These are phyloP conservation scores for Proctacanthus coquilletti DNA, from an alignment of 1,140 invertebrate species.

Conservation along the genomic window DNA sequence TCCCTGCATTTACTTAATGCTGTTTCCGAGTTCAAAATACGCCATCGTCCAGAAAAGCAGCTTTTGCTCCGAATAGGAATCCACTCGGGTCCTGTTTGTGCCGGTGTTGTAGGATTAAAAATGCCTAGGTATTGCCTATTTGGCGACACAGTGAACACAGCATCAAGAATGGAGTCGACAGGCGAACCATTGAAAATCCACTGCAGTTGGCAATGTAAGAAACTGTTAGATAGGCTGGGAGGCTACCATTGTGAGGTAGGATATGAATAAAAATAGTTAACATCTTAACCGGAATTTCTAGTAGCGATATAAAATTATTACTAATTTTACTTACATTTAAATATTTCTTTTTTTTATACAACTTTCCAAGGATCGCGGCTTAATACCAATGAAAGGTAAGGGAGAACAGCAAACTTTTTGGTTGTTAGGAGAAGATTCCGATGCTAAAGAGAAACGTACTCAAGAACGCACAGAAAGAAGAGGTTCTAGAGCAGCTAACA, in stretches of 20 bases:
- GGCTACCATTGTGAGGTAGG: slow-evolving; percentile 44
- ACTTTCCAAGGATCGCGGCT: slow-evolving; percentile 53
- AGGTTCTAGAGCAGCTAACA: slow-evolving; percentile 20
- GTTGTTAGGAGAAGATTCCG: slow-evolving; percentile 59
- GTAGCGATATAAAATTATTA: neutral
- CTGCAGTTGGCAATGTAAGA: slow-evolving; percentile 59
- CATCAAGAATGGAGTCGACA: slow-evolving; percentile 86
- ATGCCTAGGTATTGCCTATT: slow-evolving; percentile 94
- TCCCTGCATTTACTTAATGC: slow-evolving; percentile 69
- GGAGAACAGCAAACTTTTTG: slow-evolving; percentile 74
- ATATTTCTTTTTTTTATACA: neutral
- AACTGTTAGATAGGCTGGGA: slow-evolving; percentile 55
- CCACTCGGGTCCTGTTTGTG: slow-evolving; percentile 59
- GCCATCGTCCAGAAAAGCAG: slow-evolving; percentile 69
- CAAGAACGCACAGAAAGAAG: slow-evolving; percentile 34
- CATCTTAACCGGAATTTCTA: neutral
- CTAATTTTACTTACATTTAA: neutral
- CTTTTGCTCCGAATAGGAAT: slow-evolving; percentile 81
- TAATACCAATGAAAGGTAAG: slow-evolving; percentile 76
- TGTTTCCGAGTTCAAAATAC: slow-evolving; percentile 72
- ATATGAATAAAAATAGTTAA: neutral
- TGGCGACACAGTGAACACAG: slow-evolving; percentile 88
- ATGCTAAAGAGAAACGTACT: slow-evolving; percentile 34
- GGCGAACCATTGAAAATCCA: slow-evolving; percentile 76
- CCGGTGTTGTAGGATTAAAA: slow-evolving; percentile 78